A percentile compares a stretch with the other conserved stretches of the same genome.
Conservation (phyloP, 2,888 invertebrate genomes). For the Pimpla rufipes region DNA sequence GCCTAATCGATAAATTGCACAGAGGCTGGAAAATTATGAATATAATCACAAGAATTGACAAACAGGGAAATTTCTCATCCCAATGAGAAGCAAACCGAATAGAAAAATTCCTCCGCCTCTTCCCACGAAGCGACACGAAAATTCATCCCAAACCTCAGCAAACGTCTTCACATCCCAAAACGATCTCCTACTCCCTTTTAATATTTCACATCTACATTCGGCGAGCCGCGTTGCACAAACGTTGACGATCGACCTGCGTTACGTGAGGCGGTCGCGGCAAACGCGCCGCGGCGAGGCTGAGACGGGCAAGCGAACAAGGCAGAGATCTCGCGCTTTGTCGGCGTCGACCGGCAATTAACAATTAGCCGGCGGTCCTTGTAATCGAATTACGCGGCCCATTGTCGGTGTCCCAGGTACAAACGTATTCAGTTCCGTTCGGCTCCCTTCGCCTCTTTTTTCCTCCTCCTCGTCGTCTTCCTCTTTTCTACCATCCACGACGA, state of each 20-base stretch:
- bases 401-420: slow-evolving; percentile 85
- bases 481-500: slow-evolving; percentile 70
- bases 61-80: too few species aligned
- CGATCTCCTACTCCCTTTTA: not conserved
- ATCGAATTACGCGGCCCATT: slow-evolving; percentile 84
- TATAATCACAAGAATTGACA: too few species aligned
- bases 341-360: slow-evolving; percentile 84
- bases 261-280: slow-evolving; percentile 4
- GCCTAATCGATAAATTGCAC: too few species aligned
- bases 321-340: slow-evolving; percentile 66
- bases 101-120: too few species aligned
- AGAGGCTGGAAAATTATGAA: too few species aligned
- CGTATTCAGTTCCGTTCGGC: slow-evolving; percentile 83
- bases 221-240: not conserved
- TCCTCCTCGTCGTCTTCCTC: slow-evolving; percentile 70
- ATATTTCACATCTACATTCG: slow-evolving; percentile 22
- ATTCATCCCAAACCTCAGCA: not conserved
- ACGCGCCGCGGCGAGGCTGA: not conserved
- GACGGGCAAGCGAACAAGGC: slow-evolving; percentile 52
- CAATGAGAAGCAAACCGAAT: not conserved
- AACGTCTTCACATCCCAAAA: not conserved
- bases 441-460: slow-evolving; percentile 70
- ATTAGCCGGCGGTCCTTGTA: slow-evolving; percentile 86
- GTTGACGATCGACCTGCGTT: slow-evolving; percentile 3
- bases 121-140: too few species aligned